Conservation (phyloP, 2,113 vertebrate genomes). For the Dasypus novemcinctus region DNA sequence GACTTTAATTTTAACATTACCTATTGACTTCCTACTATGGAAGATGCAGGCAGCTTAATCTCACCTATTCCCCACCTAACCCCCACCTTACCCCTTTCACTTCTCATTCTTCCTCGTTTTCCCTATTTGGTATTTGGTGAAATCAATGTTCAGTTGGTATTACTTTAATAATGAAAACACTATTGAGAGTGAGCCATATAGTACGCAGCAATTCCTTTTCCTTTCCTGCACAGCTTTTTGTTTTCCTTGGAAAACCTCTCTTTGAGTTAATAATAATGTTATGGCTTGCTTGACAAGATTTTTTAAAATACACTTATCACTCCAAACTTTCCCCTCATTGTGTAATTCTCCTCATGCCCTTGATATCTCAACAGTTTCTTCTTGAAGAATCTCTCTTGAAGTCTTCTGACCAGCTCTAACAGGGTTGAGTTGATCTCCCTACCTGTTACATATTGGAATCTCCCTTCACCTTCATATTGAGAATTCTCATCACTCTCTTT, state of each 20-base stretch:
- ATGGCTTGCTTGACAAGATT: not conserved
- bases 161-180: not conserved
- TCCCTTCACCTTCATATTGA: too few relatives aligned
- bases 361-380: not conserved
- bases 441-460: too few relatives aligned
- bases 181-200: not conserved
- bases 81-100: not conserved
- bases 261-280: not conserved
- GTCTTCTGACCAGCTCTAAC: not conserved
- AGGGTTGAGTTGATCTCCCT: too few relatives aligned
- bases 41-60: not conserved
- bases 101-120: not conserved
- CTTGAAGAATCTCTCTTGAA: not conserved
- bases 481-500: too few relatives aligned
- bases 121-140: not conserved
- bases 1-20: not conserved
- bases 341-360: not conserved
- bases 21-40: not conserved
- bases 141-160: slow-evolving; percentile 9
- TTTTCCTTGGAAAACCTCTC: not conserved
- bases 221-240: not conserved
- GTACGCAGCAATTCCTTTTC: not conserved
- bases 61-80: not conserved
- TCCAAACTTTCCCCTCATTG: not conserved
- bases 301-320: not conserved